Percentiles rank a stretch among this genome's conserved stretches.
phyloP scores from a whole-genome alignment of 2,797 vertebrate genomes.

The Sebastes steindachneri region DNA sequence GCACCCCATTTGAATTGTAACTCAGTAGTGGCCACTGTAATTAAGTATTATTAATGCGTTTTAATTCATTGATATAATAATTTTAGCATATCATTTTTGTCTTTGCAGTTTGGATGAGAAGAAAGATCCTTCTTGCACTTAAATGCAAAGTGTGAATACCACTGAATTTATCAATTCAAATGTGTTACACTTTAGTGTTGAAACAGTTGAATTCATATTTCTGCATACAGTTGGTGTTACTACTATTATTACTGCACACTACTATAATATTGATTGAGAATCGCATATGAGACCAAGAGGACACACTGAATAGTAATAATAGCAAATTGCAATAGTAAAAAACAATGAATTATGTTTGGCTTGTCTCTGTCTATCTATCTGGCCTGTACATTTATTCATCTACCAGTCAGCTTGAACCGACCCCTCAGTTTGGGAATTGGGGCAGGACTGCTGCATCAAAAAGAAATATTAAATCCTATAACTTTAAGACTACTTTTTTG shows the following conservation, averaged over 20 bases:
- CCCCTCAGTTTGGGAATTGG: neutral
- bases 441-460: neutral
- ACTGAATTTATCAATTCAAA: neutral
- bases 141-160: neutral
- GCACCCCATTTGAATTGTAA: neutral
- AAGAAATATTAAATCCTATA: neutral
- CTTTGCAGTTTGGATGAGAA: neutral
- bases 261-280: neutral
- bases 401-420: neutral
- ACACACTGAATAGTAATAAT: too few species aligned
- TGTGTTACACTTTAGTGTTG: neutral
- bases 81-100: neutral
- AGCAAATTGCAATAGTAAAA: neutral
- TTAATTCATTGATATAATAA: neutral
- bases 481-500: neutral
- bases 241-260: neutral
- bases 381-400: too few species aligned
- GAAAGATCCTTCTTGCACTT: neutral
- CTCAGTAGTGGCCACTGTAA: too few species aligned
- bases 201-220: too few species aligned
- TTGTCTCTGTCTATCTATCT: too few species aligned
- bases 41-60: neutral
- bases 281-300: too few species aligned
- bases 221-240: too few species aligned
- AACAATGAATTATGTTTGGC: rapidly evolving